A percentile compares a stretch with the other conserved stretches of the same genome.
These are phyloP conservation scores for Epirrhoe tristata DNA, from an alignment of 2,888 invertebrate species.

Conservation along the genomic window DNA sequence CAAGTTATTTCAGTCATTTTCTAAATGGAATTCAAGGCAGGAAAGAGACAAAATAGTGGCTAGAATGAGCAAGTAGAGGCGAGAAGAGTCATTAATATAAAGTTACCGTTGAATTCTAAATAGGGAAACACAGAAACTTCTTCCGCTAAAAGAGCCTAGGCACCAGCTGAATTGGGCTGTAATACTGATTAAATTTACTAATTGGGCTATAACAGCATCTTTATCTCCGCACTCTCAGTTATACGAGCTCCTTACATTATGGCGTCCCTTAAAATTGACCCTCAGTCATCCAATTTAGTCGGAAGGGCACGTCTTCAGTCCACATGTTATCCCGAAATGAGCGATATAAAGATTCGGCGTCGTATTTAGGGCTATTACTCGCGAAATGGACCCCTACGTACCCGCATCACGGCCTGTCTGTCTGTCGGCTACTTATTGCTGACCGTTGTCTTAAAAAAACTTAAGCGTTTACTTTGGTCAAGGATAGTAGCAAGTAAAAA, in stretches of 20 bases:
- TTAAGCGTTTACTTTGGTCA: no score
- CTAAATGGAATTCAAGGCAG: background rate
- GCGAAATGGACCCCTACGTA: constrained; percentile 21
- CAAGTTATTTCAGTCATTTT: background rate
- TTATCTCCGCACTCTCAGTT: constrained; percentile 12
- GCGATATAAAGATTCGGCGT: constrained; percentile 34
- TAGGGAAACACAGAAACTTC: background rate
- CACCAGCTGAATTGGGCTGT: background rate
- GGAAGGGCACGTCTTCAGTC: constrained; percentile 33
- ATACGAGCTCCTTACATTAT: constrained; percentile 26
- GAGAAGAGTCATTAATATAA: background rate
- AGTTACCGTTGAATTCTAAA: background rate
- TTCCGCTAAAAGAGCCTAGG: background rate
- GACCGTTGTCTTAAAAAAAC: constrained; percentile 29
- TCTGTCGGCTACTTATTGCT: constrained; percentile 29
- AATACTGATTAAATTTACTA: constrained; percentile 6
- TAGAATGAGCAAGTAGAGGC: background rate
- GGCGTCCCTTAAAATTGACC: constrained; percentile 29
- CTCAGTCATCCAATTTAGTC: constrained; percentile 35
- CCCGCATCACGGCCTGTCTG: constrained; percentile 28
- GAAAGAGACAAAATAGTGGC: background rate
- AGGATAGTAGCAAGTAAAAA: background rate
- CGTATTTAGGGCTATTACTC: constrained; percentile 34
- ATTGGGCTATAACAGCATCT: constrained; percentile 5
- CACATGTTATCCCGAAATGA: constrained; percentile 32